phyloP scores from a whole-genome alignment of 2,113 vertebrate genomes.

The Amphilophus citrinellus region DNA sequence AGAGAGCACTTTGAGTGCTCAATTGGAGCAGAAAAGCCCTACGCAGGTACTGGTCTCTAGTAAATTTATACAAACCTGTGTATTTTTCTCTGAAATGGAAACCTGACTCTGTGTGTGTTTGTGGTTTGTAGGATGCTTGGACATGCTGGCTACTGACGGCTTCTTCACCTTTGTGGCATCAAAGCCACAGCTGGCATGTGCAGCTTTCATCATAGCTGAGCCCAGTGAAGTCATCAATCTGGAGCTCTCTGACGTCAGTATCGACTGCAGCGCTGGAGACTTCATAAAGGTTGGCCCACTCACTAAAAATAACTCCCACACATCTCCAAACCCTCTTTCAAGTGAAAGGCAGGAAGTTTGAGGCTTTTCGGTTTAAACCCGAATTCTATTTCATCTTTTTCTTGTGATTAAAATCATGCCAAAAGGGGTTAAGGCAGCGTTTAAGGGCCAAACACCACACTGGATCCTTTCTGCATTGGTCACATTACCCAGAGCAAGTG shows the following conservation, averaged over 20 bases:
- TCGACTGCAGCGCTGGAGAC: conserved; percentile 78
- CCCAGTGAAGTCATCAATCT: conserved; percentile 77
- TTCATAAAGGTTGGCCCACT: conserved; percentile 74
- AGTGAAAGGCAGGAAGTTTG: background rate
- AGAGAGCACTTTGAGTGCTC: background rate
- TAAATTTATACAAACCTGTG: background rate
- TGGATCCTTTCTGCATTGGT: conserved; percentile 47
- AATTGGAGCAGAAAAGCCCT: background rate
- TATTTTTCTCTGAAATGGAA: background rate
- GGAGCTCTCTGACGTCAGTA: conserved; percentile 75
- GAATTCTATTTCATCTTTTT: conserved; percentile 37
- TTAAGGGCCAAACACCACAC: conserved; percentile 44
- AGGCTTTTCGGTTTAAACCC: background rate
- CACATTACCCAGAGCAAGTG: conserved; percentile 57
- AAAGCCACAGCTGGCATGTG: conserved; percentile 70
- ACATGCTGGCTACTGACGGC: conserved; percentile 79
- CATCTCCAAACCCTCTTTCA: background rate
- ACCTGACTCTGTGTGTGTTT: conserved; percentile 5
- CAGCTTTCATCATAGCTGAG: conserved; percentile 76
- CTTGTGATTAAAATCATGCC: conserved; percentile 39
- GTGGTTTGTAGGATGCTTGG: conserved; percentile 71
- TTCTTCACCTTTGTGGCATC: conserved; percentile 73
- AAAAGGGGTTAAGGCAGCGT: conserved; percentile 27
- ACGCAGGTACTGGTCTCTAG: background rate
- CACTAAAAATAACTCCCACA: conserved; percentile 28